Evolutionary conservation across 2,113 vertebrate species (phyloP), one percentile per base, ranked within the genome.

Genomic region (Ceyx cyanopectus): DNA sequence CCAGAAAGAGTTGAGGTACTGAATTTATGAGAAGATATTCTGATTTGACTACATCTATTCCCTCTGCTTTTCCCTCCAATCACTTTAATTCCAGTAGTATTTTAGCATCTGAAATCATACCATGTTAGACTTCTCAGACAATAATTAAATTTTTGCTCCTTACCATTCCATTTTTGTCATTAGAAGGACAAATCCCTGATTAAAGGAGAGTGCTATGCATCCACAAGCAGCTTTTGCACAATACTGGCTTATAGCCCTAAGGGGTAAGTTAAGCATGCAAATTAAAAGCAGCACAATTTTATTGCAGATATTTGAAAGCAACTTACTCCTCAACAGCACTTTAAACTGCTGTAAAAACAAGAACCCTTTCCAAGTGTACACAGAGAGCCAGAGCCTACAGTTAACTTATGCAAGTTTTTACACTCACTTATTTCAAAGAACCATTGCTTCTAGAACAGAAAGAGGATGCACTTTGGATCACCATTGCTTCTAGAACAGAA

Each of bases 221-320:
- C 45, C 19, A 30, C 0, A 30, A 30, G 63, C 30, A 86, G 32
- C 29, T 68, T 26, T 48, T 56, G 11, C 5, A 22, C 26, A 22
- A 8, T 5, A 53, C 12, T 3, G 2, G 40, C 11, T 50, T 27
- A 40, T 0, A 50, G 43, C 18, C 40, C n/a, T 9, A 34, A 65
- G 18, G 8, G 27, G 5, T 60, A 43, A 86, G 30, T 10, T 46
- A 56, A 83, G 14, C 40, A 67, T 21, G 70, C 1, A 54, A 30
- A 29, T 58, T 48, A 3, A 26, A 63, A 58, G 37, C 1, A 65
- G 10, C 26, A 53, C 14, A 32, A 13, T 14, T 74, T 69, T 90
- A 67, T 37, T 34, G n/a, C n/a, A 88, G 85, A 53, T 45, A 72
- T 21, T 48, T 54, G 63, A 69, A 68, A 34, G 50, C 32, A 81